Percentiles rank a stretch among this genome's conserved stretches.
Evolutionary conservation across 1,140 invertebrate genomes (phyloP).

Genomic region (Trachymyrmex septentrionalis): DNA sequence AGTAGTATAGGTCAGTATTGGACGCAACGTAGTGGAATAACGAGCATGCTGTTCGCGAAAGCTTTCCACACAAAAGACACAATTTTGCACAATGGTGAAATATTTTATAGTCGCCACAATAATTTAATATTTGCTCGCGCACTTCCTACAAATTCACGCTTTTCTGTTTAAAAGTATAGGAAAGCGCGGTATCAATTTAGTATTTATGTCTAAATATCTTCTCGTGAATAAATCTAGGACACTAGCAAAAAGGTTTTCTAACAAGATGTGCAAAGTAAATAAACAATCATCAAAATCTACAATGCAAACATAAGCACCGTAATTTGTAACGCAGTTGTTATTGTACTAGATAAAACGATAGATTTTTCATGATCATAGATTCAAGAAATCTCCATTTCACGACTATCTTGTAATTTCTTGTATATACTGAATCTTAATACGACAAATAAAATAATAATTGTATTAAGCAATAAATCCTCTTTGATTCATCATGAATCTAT

Average conservation of each 20-base stretch:
- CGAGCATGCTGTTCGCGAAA: slow-evolving; percentile 35
- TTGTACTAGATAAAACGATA: neutral
- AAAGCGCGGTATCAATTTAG: slow-evolving; percentile 15
- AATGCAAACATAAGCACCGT: slow-evolving; percentile 14
- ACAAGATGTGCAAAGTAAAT: neutral
- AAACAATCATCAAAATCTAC: slow-evolving; percentile 17
- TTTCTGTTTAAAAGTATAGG: neutral
- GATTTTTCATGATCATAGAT: slow-evolving; percentile 1
- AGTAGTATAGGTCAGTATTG: slow-evolving; percentile 48
- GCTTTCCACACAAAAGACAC: slow-evolving; percentile 17
- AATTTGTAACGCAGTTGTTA: neutral
- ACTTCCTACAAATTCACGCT: neutral
- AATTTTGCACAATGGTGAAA: slow-evolving; percentile 31
- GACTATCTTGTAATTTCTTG: neutral
- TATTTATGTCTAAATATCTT: slow-evolving; percentile 57
- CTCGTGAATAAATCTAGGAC: slow-evolving; percentile 10
- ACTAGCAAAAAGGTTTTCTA: neutral
- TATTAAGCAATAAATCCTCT: neutral
- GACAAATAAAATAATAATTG: slow-evolving; percentile 2
- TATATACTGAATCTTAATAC: neutral
- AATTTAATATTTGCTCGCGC: slow-evolving; percentile 9
- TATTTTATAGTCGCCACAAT: neutral
- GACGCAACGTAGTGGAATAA: slow-evolving; percentile 39
- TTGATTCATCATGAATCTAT: neutral
- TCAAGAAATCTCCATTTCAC: neutral